Percentiles rank a stretch among this genome's conserved stretches.
phyloP scores from a whole-genome alignment of 2,113 vertebrate genomes.

The Propithecus coquereli region DNA sequence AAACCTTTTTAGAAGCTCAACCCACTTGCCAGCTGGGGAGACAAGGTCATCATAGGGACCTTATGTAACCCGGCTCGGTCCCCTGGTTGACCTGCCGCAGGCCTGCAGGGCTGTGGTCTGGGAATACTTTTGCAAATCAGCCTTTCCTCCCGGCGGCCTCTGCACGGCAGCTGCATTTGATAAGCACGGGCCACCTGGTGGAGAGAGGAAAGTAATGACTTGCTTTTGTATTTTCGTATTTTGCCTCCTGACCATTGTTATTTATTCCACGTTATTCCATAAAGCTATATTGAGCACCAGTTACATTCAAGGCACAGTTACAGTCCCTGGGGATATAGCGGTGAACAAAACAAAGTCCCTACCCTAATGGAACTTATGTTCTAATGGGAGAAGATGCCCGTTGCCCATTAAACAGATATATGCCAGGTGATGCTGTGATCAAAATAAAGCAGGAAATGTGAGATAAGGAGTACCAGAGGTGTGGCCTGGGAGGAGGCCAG shows the following conservation, averaged over 20 bases:
- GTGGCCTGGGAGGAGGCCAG: rapidly evolving
- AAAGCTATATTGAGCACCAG: neutral
- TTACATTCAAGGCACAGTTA: neutral
- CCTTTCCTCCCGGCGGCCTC: neutral
- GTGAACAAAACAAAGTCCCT: neutral
- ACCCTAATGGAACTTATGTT: neutral
- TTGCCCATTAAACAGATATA: neutral
- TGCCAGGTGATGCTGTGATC: neutral
- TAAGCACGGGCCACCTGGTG: slow-evolving; percentile 43
- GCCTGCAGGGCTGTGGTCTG: neutral
- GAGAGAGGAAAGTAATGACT: neutral
- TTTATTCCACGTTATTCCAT: neutral
- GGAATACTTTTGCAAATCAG: neutral
- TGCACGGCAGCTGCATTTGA: neutral
- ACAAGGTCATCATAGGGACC: too few relatives aligned
- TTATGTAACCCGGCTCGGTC: neutral
- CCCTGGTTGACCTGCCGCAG: neutral
- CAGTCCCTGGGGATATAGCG: neutral
- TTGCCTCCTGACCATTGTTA: neutral
- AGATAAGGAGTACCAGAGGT: neutral
- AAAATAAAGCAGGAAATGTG: neutral
- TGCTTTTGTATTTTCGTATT: neutral
- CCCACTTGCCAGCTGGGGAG: neutral
- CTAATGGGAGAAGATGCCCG: neutral
- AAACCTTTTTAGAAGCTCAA: neutral